These are phyloP conservation scores for Colistium nudipinnis DNA, from an alignment of 2,113 vertebrate species.

Conservation along the genomic window DNA sequence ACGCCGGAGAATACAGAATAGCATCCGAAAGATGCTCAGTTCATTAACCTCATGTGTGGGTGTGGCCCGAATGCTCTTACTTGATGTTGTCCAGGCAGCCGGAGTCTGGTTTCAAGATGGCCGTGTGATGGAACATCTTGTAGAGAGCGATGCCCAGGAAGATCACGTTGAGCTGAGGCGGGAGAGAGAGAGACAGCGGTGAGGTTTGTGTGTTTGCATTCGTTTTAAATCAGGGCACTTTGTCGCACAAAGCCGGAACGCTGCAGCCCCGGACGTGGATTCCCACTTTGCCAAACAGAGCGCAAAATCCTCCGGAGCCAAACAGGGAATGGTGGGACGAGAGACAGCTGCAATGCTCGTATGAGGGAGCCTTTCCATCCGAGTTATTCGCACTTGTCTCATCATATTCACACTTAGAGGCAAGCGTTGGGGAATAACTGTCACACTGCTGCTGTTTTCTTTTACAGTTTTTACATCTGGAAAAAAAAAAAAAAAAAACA, in stretches of 20 bases:
- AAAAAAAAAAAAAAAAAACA: background rate
- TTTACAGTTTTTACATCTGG: constrained; percentile 5
- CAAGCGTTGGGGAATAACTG: constrained; percentile 34
- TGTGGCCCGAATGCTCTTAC: constrained; percentile 83
- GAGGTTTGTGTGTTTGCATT: constrained; percentile 46
- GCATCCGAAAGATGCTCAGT: background rate
- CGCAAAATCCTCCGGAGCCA: constrained; percentile 61
- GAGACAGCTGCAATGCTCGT: constrained; percentile 55
- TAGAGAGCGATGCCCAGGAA: constrained; percentile 98
- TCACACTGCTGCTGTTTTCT: constrained; percentile 14
- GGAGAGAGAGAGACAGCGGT: constrained; percentile 6
- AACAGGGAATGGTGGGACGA: constrained; percentile 41
- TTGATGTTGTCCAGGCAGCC: constrained; percentile 99
- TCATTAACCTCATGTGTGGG: constrained; percentile 1
- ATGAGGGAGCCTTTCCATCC: constrained; percentile 51
- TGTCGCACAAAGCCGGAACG: constrained; percentile 48
- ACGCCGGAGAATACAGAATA: constrained; percentile 28
- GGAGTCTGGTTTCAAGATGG: constrained; percentile 97
- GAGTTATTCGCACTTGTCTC: constrained; percentile 64
- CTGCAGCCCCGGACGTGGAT: constrained; percentile 30
- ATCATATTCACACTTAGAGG: constrained; percentile 59
- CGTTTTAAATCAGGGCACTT: constrained; percentile 72
- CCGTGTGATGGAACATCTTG: constrained; percentile 99
- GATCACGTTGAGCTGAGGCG: constrained; percentile 93
- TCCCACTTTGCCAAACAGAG: constrained; percentile 77